Evolutionary conservation across 2,888 invertebrate genomes (phyloP), one percentile per base, ranked within the genome.

Genomic region (Yponomeuta malinellus): DNA sequence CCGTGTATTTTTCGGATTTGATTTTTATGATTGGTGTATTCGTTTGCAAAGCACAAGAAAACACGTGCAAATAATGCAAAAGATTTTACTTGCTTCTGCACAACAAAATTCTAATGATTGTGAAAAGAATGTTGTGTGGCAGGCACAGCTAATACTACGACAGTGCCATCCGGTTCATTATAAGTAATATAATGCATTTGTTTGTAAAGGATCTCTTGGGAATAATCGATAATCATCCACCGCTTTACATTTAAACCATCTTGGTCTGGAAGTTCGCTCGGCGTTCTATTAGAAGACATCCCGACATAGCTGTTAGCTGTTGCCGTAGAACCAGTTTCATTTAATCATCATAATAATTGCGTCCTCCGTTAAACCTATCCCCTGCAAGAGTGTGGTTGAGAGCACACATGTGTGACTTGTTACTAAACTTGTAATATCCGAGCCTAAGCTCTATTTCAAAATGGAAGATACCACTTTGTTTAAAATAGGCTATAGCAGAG

Each of bases 301-400:
- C 82, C 84, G 71, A 80, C 83, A 83, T 81, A 52, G 72, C 63
- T 33, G 67, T 43, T 80, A 52, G 72, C 68, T 33, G 67, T 15
- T 80, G 81, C 75, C 79, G 81, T 79, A 83, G 83, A 90, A 90
- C 91, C 89, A 88, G 91, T 90, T 90, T 86, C 83, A 83, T 87
- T 87, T 89, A 90, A 91, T 90, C 90, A 90, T 90, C 87, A 88
- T 90, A 90, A 90, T 90, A 90, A 90, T 90, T 90, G 89, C 88
- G 86, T 86, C 88, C 88, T 85, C 89, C 88, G 89, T 87, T 88
- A 88, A 89, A 82, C 83, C 85, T 85, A 85, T 84, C 83, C 82
- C 82, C 79, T 76, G 80, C 77, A 77, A 74, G 77, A 79, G 76
- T 79, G 80, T 78, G 78, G 76, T 77, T 74, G 76, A 78, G 76